Evolutionary conservation across 2,888 invertebrate species (phyloP).

Genomic region (Augiades crinisus): DNA sequence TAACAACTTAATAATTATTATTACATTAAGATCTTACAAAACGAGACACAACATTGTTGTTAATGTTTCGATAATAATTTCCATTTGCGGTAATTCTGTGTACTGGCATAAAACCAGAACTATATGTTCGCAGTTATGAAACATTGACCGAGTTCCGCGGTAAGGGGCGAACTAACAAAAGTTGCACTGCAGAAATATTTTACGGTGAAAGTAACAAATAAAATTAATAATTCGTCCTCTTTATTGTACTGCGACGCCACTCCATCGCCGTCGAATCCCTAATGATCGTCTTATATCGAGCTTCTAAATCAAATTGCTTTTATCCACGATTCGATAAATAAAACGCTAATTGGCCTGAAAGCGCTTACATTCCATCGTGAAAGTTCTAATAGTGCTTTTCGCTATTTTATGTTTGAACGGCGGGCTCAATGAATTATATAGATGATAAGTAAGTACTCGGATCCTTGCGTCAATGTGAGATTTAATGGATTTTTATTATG

Average conservation of each 20-base stretch:
- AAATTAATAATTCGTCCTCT: constrained; percentile 36
- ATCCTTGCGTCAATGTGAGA: not conserved
- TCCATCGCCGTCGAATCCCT: constrained; percentile 44
- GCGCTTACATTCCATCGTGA: constrained; percentile 23
- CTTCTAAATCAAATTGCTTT: constrained; percentile 50
- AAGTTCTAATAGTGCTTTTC: constrained; percentile 8
- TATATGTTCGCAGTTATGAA: constrained; percentile 29
- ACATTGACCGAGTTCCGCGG: constrained; percentile 33
- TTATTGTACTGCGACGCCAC: constrained; percentile 47
- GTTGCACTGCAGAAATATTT: constrained; percentile 35
- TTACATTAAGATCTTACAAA: too few species aligned
- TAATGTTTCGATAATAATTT: constrained; percentile 14
- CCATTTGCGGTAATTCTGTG: constrained; percentile 24
- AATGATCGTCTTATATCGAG: constrained; percentile 54
- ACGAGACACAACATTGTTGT: constrained; percentile 15
- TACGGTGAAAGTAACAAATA: constrained; percentile 31
- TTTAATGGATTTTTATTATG: not conserved
- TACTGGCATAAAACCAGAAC: constrained; percentile 21
- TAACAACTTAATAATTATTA: too few species aligned
- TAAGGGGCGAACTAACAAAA: constrained; percentile 33
- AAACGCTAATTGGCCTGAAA: constrained; percentile 27
- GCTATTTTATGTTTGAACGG: constrained; percentile 17
- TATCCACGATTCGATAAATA: constrained; percentile 31
- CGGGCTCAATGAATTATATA: not conserved
- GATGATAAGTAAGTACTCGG: not conserved